Percentiles rank a stretch among this genome's conserved stretches.
phyloP scores from a whole-genome alignment of 2,797 vertebrate genomes.

The Diplodus puntazzo region DNA sequence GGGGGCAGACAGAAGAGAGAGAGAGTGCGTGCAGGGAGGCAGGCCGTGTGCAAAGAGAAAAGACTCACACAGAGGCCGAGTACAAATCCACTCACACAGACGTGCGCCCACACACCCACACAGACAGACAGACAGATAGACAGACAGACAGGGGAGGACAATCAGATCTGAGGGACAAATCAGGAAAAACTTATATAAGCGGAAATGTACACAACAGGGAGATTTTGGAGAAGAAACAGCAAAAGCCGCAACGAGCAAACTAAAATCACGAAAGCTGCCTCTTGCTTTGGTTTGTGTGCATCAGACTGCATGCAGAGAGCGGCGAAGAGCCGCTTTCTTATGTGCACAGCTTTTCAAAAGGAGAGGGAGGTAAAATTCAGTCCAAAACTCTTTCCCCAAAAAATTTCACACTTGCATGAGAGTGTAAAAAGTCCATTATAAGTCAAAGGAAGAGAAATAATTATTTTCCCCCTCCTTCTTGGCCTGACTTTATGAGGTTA shows the following conservation, averaged over 20 bases:
- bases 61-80: conserved; percentile 25
- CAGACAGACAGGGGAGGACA: conserved; percentile 21
- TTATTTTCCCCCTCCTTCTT: conserved; percentile 37
- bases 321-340: neutral
- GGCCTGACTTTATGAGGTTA: conserved; percentile 59
- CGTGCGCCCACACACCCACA: conserved; percentile 46
- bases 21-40: conserved; percentile 59
- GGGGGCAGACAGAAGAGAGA: conserved; percentile 50
- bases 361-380: conserved; percentile 26
- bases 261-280: conserved; percentile 17
- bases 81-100: conserved; percentile 35
- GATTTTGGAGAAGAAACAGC: conserved; percentile 38
- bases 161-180: conserved; percentile 30
- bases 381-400: neutral
- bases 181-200: conserved; percentile 34
- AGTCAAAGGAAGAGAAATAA: conserved; percentile 47
- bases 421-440: conserved; percentile 13
- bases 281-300: conserved; percentile 14
- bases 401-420: conserved; percentile 29
- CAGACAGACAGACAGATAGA: too few species aligned
- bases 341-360: conserved; percentile 15
- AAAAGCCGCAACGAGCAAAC: conserved; percentile 47
- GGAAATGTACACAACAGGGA: conserved; percentile 41
- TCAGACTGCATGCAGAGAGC: conserved; percentile 8
- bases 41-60: conserved; percentile 54